These are phyloP conservation scores for Polyommatus icarus DNA, from an alignment of 2,888 invertebrate species.

Conservation along the genomic window DNA sequence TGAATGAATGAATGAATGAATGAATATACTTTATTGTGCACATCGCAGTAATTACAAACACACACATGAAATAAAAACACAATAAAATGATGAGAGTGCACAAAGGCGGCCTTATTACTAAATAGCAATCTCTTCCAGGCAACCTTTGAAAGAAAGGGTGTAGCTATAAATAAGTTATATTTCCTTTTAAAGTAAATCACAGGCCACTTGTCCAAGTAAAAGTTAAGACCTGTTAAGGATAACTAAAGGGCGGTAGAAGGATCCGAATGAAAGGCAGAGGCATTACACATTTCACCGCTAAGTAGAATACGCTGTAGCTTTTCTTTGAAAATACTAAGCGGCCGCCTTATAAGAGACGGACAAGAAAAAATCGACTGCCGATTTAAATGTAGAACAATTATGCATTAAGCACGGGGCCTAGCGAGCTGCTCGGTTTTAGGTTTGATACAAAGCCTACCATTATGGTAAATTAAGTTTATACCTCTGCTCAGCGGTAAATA, in stretches of 20 bases:
- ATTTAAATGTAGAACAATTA: conserved; percentile 9
- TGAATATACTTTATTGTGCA: too few relatives aligned
- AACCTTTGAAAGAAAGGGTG: too few relatives aligned
- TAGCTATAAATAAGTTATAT: background rate
- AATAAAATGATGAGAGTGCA: too few relatives aligned
- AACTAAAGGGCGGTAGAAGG: conserved; percentile 50
- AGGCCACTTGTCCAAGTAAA: conserved; percentile 40
- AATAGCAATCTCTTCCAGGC: too few relatives aligned
- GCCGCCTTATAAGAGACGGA: conserved; percentile 64
- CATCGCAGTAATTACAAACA: too few relatives aligned
- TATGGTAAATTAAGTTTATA: background rate
- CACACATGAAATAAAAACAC: too few relatives aligned
- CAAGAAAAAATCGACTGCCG: conserved; percentile 31
- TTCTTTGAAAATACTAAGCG: conserved; percentile 58
- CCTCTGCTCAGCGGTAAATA: background rate
- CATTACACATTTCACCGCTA: conserved; percentile 71
- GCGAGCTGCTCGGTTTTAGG: background rate
- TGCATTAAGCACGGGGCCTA: background rate
- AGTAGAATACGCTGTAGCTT: conserved; percentile 71
- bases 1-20: too few relatives aligned
- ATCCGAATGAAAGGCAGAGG: conserved; percentile 49
- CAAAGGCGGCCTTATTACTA: too few relatives aligned
- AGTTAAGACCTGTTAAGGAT: conserved; percentile 47
- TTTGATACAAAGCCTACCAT: background rate
- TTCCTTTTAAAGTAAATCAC: conserved; percentile 32